phyloP scores from a whole-genome alignment of 2,797 vertebrate species.

The Argyrosomus regius region DNA sequence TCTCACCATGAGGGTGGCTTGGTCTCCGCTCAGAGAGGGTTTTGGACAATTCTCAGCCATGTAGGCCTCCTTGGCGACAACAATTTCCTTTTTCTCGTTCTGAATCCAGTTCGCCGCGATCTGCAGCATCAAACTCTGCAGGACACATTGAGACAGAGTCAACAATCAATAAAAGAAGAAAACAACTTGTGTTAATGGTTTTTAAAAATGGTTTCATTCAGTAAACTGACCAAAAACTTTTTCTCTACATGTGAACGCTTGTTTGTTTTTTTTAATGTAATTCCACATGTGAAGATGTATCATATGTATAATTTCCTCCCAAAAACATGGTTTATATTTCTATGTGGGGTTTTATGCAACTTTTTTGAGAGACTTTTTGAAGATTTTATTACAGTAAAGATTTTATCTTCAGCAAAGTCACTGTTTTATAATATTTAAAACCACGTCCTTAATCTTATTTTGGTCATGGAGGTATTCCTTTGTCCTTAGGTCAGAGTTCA shows the following conservation, averaged over 20 bases:
- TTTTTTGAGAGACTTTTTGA: too few relatives aligned
- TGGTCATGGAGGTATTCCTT: background rate
- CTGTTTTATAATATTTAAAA: too few relatives aligned
- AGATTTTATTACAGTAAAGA: background rate
- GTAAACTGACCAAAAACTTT: background rate
- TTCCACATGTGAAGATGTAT: background rate
- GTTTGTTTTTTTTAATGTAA: background rate
- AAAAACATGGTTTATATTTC: background rate
- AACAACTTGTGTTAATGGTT: too few relatives aligned
- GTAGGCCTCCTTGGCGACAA: constrained; percentile 61
- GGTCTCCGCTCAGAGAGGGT: constrained; percentile 62
- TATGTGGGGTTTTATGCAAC: too few relatives aligned
- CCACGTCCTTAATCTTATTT: too few relatives aligned
- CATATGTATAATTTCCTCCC: background rate
- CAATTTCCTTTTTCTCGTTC: constrained; percentile 69
- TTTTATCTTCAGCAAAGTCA: too few relatives aligned
- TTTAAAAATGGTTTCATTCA: background rate
- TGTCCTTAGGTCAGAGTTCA: background rate
- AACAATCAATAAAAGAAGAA: background rate
- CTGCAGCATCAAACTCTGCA: constrained; percentile 86
- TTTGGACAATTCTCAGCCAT: constrained; percentile 62
- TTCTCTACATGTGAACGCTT: background rate
- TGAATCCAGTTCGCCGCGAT: constrained; percentile 71
- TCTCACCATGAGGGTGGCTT: constrained; percentile 77
- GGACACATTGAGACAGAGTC: background rate